These are phyloP conservation scores for Channa argus DNA, from an alignment of 2,113 vertebrate genomes.

Conservation along the genomic window DNA sequence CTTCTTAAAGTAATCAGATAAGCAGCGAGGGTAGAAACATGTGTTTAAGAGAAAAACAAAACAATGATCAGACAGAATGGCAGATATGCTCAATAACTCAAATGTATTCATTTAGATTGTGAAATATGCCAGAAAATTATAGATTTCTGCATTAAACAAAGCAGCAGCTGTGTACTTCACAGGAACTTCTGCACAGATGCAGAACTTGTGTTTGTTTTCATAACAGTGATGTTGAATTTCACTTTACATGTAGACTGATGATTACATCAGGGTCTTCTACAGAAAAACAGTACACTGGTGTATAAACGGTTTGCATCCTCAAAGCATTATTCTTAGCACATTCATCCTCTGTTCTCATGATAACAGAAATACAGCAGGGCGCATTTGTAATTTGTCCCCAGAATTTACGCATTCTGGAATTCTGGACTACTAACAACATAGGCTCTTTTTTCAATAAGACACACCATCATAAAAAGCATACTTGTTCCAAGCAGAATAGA, in stretches of 20 bases:
- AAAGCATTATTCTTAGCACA: background rate
- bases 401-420: slow-evolving; percentile 28
- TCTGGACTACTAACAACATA: slow-evolving; percentile 45
- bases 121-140: background rate
- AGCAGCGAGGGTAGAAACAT: background rate
- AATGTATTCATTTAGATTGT: background rate
- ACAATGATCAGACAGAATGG: background rate
- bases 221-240: background rate
- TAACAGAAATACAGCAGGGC: slow-evolving; percentile 5
- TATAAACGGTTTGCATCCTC: background rate
- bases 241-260: too few relatives aligned
- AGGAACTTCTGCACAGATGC: too few relatives aligned
- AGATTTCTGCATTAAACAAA: background rate
- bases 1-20: background rate
- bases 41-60: background rate
- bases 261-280: background rate
- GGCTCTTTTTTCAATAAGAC: background rate
- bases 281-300: background rate
- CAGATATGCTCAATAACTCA: background rate
- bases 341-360: background rate
- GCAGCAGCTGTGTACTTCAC: background rate
- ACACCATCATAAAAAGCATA: background rate
- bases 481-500: background rate
- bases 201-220: background rate
- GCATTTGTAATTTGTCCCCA: slow-evolving; percentile 10